Evolutionary conservation across 2,113 vertebrate species (phyloP).

Genomic region (Perccottus glenii): DNA sequence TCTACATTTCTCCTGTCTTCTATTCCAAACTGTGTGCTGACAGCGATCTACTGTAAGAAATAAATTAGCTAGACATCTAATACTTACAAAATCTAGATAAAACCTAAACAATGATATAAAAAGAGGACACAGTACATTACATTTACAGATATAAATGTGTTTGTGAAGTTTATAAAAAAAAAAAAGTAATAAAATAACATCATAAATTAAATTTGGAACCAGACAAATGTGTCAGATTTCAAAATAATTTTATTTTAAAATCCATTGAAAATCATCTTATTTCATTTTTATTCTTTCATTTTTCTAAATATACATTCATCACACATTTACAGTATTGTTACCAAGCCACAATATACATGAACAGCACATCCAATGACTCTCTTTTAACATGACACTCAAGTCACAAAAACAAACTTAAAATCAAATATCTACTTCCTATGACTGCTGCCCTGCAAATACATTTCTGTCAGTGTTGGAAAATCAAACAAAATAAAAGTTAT

Average conservation of each 20-base stretch:
- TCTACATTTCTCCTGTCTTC: too few relatives aligned
- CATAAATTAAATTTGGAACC: not conserved
- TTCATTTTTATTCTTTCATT: conserved; percentile 21
- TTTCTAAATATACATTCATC: conserved; percentile 78
- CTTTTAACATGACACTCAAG: conserved; percentile 50
- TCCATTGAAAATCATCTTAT: conserved; percentile 69
- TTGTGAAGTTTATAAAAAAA: not conserved
- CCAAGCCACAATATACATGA: conserved; percentile 67
- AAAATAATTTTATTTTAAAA: conserved; percentile 75
- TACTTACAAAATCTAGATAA: too few relatives aligned
- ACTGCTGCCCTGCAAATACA: conserved; percentile 44
- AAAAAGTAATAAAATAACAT: too few relatives aligned
- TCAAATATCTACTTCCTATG: conserved; percentile 51
- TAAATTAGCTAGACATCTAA: too few relatives aligned
- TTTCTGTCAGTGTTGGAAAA: conserved; percentile 36
- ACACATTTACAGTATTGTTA: conserved; percentile 78
- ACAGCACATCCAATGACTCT: conserved; percentile 57
- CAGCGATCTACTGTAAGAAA: too few relatives aligned
- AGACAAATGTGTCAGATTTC: conserved; percentile 26
- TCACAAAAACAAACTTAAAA: conserved; percentile 61
- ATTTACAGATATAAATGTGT: too few relatives aligned
- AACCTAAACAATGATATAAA: too few relatives aligned
- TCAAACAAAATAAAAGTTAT: conserved; percentile 14
- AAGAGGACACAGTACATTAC: too few relatives aligned
- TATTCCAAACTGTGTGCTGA: too few relatives aligned